Evolutionary conservation across 1,140 invertebrate species (phyloP).

Genomic region (Drosophila biarmipes): DNA sequence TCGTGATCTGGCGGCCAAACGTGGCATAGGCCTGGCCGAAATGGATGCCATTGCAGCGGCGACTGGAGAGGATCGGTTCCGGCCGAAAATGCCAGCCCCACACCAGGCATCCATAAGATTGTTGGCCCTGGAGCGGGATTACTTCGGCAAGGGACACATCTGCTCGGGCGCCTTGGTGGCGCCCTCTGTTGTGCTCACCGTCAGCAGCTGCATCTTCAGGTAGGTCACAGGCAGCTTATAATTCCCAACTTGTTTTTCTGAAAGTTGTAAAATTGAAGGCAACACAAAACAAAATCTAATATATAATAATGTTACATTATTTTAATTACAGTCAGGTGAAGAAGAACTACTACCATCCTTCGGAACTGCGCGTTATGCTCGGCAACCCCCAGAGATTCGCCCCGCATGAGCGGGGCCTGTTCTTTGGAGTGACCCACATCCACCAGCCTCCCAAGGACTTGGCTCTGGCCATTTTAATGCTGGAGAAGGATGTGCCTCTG

Average conservation of each 20-base stretch:
- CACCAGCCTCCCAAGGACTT: constrained; percentile 55
- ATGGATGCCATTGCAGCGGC: constrained; percentile 21
- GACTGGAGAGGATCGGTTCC: background rate
- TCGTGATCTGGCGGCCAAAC: constrained; percentile 39
- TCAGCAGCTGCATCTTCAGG: constrained; percentile 85
- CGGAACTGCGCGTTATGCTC: constrained; percentile 68
- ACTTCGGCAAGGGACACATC: constrained; percentile 78
- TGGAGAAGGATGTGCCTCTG: constrained; percentile 64
- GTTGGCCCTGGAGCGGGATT: constrained; percentile 48
- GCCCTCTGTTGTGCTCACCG: constrained; percentile 84
- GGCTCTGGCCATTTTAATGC: constrained; percentile 71
- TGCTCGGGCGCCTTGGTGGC: constrained; percentile 84
- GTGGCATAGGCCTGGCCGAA: constrained; percentile 33
- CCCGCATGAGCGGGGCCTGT: constrained; percentile 38
- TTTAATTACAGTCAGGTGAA: constrained; percentile 21
- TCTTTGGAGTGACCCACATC: constrained; percentile 66
- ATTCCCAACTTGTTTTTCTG: background rate
- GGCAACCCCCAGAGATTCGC: constrained; percentile 67
- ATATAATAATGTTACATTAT: too few species aligned
- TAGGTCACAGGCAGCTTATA: constrained; percentile 3
- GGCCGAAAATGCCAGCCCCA: constrained; percentile 16
- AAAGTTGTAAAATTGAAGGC: background rate
- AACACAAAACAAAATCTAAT: too few species aligned
- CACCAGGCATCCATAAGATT: constrained; percentile 82
- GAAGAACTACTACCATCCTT: constrained; percentile 62